These are phyloP conservation scores for Julus scandinavius DNA, from an alignment of 2,888 invertebrate genomes.

Conservation along the genomic window DNA sequence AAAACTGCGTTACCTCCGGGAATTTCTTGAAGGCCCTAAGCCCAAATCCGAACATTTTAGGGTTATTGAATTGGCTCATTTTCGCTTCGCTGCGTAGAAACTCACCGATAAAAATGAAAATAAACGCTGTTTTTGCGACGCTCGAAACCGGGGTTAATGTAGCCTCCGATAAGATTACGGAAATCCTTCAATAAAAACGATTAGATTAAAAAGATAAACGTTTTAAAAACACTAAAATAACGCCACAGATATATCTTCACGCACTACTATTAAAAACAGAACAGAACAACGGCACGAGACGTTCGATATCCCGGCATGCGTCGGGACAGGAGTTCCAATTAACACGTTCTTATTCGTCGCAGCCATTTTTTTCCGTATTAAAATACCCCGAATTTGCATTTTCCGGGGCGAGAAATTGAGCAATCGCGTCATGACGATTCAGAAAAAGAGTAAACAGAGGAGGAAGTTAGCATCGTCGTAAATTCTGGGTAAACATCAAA, in stretches of 20 bases:
- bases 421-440: no score
- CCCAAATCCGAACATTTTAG: constrained; percentile 38
- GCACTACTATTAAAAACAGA: no score
- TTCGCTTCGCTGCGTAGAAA: no score
- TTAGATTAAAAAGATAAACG: no score
- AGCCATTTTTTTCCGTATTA: neutral
- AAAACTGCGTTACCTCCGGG: constrained; percentile 44
- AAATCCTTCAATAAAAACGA: no score
- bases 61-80: neutral
- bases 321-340: neutral
- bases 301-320: neutral
- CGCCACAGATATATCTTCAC: no score
- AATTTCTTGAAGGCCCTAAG: constrained; percentile 52
- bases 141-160: no score
- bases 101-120: neutral
- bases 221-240: no score
- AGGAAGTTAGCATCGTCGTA: neutral
- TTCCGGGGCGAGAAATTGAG: no score
- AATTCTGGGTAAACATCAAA: neutral
- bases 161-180: no score
- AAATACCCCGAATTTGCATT: no score
- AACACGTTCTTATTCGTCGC: neutral
- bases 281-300: neutral
- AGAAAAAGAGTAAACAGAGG: neutral
- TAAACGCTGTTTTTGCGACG: no score